Conservation (phyloP, 2,888 invertebrate species). For the Heliconius aoede region DNA sequence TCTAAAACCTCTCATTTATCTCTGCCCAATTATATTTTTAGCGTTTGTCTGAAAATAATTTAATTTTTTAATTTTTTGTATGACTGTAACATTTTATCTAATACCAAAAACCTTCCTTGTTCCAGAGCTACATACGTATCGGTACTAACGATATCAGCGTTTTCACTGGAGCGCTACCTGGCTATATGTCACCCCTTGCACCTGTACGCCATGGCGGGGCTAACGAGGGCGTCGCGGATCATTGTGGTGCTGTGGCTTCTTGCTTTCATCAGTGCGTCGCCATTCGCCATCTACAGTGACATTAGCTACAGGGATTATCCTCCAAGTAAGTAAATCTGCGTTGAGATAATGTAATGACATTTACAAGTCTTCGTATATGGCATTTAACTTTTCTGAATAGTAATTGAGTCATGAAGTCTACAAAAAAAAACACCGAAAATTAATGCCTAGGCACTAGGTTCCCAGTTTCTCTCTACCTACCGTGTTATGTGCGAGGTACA, state of each 20-base stretch:
- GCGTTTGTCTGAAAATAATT: too few relatives aligned
- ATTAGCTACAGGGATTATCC: constrained; percentile 90
- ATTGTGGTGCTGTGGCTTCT: constrained; percentile 91
- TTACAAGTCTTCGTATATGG: too few relatives aligned
- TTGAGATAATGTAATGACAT: too few relatives aligned
- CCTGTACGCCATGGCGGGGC: constrained; percentile 91
- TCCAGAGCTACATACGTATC: constrained; percentile 94
- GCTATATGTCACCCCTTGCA: constrained; percentile 94
- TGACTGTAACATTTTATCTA: too few relatives aligned
- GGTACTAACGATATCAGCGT: constrained; percentile 94
- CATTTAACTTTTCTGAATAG: too few relatives aligned
- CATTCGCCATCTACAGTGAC: constrained; percentile 89
- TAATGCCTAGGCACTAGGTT: too few relatives aligned
- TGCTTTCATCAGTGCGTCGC: constrained; percentile 89
- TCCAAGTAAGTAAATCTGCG: constrained; percentile 77
- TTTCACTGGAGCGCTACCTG: constrained; percentile 94
- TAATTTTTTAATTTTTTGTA: too few relatives aligned
- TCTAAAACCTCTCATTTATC: neutral
- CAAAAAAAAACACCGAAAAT: too few relatives aligned
- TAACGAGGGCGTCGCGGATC: constrained; percentile 89
- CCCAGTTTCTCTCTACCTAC: too few relatives aligned
- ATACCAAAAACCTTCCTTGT: constrained; percentile 50
- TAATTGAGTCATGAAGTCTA: too few relatives aligned
- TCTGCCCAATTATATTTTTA: too few relatives aligned
- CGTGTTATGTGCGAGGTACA: too few relatives aligned